These are phyloP conservation scores for Dasysyrphus tricinctus DNA, from an alignment of 2,888 invertebrate genomes.

Conservation along the genomic window DNA sequence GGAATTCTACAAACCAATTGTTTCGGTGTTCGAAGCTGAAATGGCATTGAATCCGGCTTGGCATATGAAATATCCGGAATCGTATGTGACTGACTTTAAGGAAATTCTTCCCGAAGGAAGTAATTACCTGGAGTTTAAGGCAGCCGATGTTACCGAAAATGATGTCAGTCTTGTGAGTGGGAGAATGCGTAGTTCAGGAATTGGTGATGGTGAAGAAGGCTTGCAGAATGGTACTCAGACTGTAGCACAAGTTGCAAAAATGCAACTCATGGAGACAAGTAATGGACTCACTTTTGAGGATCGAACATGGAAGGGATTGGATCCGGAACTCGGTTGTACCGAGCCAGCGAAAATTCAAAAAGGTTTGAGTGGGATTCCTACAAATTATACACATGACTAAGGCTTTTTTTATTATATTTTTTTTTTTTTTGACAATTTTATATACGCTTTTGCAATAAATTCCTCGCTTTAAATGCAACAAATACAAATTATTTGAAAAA, in stretches of 20 bases:
- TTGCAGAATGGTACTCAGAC: slow-evolving; percentile 77
- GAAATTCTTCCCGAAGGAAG: slow-evolving; percentile 88
- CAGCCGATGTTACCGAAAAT: slow-evolving; percentile 83
- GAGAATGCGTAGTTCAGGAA: slow-evolving; percentile 84
- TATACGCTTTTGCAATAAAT: slow-evolving; percentile 47
- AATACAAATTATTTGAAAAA: not conserved
- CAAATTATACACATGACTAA: slow-evolving; percentile 85
- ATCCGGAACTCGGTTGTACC: slow-evolving; percentile 90
- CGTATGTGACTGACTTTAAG: slow-evolving; percentile 90
- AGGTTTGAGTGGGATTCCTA: slow-evolving; percentile 91
- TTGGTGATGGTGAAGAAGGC: slow-evolving; percentile 58
- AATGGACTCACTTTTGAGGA: slow-evolving; percentile 83
- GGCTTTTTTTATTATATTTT: slow-evolving; percentile 9
- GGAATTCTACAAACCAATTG: slow-evolving; percentile 95
- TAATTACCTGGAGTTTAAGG: slow-evolving; percentile 84
- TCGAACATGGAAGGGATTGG: slow-evolving; percentile 93
- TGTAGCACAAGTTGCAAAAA: slow-evolving; percentile 79
- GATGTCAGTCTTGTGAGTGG: slow-evolving; percentile 92
- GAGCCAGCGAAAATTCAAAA: slow-evolving; percentile 87
- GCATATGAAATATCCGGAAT: slow-evolving; percentile 84
- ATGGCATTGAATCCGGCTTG: slow-evolving; percentile 88
- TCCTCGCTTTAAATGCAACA: slow-evolving; percentile 34
- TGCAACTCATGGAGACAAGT: slow-evolving; percentile 80
- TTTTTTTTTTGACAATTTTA: slow-evolving; percentile 40
- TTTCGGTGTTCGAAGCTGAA: slow-evolving; percentile 96